phyloP scores from a whole-genome alignment of 2,888 invertebrate species.

The Stramonita haemastoma region DNA sequence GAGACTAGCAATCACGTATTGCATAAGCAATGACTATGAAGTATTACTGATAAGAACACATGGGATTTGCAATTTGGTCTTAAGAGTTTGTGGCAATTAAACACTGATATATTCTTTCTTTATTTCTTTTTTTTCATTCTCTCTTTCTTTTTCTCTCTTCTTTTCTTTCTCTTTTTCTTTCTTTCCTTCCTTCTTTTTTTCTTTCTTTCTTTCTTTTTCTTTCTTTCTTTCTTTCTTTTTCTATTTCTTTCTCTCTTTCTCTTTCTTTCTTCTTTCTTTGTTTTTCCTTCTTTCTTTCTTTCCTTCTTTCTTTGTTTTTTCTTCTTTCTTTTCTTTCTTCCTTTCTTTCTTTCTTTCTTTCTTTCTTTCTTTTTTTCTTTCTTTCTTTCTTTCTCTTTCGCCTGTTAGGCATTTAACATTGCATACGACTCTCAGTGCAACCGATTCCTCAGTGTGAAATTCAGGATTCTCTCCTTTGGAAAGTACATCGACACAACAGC shows the following conservation, averaged over 20 bases:
- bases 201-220: constrained; percentile 21
- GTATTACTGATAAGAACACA: no score
- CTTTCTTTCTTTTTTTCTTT: background rate
- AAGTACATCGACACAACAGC: no score
- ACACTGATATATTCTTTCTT: background rate
- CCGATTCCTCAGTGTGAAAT: no score
- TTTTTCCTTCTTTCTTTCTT: no score
- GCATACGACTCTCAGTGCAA: no score
- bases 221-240: background rate
- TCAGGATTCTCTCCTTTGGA: no score
- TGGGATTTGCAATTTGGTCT: no score
- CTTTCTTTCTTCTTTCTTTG: background rate
- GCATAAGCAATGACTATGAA: no score
- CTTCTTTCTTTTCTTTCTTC: background rate
- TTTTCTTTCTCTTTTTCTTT: background rate
- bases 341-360: background rate
- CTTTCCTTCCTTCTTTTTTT: background rate
- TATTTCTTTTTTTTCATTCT: background rate
- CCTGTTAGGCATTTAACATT: no score
- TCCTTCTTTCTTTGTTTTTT: background rate
- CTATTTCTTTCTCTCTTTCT: constrained; percentile 28
- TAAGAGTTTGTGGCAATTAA: no score
- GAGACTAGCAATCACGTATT: no score
- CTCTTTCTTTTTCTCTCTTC: background rate
- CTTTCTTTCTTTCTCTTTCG: background rate